phyloP scores from a whole-genome alignment of 2,888 invertebrate genomes.

The Meliscaeva auricollis region DNA sequence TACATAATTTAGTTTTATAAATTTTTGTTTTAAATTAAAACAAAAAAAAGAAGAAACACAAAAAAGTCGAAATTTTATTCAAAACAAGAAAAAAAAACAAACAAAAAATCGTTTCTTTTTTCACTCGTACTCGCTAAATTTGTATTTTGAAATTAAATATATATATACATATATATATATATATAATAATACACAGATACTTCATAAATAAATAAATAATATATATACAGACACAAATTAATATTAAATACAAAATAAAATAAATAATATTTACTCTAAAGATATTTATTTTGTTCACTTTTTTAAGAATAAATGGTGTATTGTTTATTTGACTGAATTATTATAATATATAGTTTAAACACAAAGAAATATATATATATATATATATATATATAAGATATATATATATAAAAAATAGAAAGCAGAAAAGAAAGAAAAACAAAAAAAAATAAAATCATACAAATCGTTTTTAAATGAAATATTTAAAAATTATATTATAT shows the following conservation, averaged over 20 bases:
- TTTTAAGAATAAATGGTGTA: conserved; percentile 44
- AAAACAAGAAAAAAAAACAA: background rate
- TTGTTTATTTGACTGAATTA: conserved; percentile 66
- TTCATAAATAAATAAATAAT: conserved; percentile 10
- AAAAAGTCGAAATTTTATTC: background rate
- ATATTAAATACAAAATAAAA: conserved; percentile 1
- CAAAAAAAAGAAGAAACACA: background rate
- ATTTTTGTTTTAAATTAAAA: conserved; percentile 7
- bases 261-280: conserved; percentile 13
- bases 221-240: conserved; percentile 16
- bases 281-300: conserved; percentile 27
- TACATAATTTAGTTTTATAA: conserved; percentile 21
- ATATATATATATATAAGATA: conserved; percentile 21
- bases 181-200: background rate
- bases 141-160: conserved; percentile 12
- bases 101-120: conserved; percentile 27
- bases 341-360: conserved; percentile 43
- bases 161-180: conserved; percentile 9
- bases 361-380: conserved; percentile 20
- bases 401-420: conserved; percentile 23
- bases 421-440: conserved; percentile 8
- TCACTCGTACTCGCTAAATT: conserved; percentile 27
- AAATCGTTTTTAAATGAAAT: conserved; percentile 37
- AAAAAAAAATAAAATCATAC: too few species aligned
- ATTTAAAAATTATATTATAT: conserved; percentile 46